A percentile compares a stretch with the other conserved stretches of the same genome.
phyloP scores from a whole-genome alignment of 2,113 vertebrate species.

The Pelobates fuscus region DNA sequence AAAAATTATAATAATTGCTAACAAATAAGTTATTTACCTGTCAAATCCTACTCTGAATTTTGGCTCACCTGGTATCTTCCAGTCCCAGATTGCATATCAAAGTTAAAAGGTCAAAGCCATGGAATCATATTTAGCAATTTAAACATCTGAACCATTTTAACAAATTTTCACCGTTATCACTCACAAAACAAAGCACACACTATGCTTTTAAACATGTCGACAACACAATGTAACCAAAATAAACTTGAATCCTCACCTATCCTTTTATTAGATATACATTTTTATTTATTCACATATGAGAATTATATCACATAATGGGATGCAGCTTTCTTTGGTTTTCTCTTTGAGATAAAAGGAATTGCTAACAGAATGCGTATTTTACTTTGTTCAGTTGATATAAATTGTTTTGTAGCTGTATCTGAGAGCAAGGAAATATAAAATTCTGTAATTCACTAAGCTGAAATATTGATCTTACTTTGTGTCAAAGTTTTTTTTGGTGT shows the following conservation, averaged over 20 bases:
- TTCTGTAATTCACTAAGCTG: conserved; percentile 1
- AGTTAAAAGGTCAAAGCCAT: too few relatives aligned
- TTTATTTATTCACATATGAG: background rate
- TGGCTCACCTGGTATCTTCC: too few relatives aligned
- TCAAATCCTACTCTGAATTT: too few relatives aligned
- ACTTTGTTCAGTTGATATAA: conserved; percentile 38
- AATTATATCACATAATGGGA: background rate
- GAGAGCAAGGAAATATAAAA: background rate
- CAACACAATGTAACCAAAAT: too few relatives aligned
- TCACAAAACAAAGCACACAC: too few relatives aligned
- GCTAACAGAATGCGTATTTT: conserved; percentile 36
- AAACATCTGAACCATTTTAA: too few relatives aligned
- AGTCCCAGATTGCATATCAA: too few relatives aligned
- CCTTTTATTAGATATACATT: background rate
- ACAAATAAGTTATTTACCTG: too few relatives aligned
- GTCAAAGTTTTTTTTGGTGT: background rate
- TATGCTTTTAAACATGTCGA: too few relatives aligned
- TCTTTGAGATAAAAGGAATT: conserved; percentile 44
- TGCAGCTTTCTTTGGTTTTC: background rate
- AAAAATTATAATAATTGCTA: too few relatives aligned
- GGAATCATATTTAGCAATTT: too few relatives aligned
- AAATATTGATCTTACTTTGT: conserved; percentile 21
- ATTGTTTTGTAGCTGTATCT: conserved; percentile 43
- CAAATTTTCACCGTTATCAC: too few relatives aligned
- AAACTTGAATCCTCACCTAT: background rate